Evolutionary conservation across 2,888 invertebrate genomes (phyloP), one percentile per base, ranked within the genome.

Genomic region (Nomada fucata): DNA sequence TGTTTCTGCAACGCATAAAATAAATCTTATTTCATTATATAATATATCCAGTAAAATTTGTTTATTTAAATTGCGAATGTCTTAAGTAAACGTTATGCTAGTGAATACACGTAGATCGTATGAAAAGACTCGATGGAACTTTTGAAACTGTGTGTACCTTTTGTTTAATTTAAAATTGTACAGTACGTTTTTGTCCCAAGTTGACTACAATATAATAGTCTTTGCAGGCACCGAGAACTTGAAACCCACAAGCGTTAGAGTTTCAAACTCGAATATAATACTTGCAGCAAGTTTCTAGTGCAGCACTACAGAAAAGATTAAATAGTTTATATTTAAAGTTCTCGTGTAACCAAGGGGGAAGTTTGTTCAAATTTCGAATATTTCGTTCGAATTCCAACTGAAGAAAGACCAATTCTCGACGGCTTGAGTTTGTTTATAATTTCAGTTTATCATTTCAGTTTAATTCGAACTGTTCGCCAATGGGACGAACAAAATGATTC

Each of bases 231-330:
- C 44, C 11, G 44, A 10, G 42, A 69, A 44, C 18, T 57, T 23
- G 29, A 44, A 44, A 44, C 11, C 44, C 26, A 44, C 55, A 57
- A 55, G 36, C 18, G 23, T 26, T 20, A 59, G 18, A 69, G 57
- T 59, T 57, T 26, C 18, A 13, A 59, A 57, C 23, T 69, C n/a
- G 57, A n/a, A 57, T 69, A 36, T 44, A 69, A 26, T 63, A 26
- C 69, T 69, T 47, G 57, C 69, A 57, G 52, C 44, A 65, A 69
- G 69, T 57, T 63, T n/a, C 71, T 61, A 15, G 15, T 2, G 44
- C 44, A 42, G n/a, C 13, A 10, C 10, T 44, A 23, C 23, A 63
- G 42, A n/a, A 60, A 42, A 60, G 18, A 42, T n/a, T 60, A 60
- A 60, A 60, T 60, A 42, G 60, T 36, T 60, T 42, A 42, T 18